Percentiles rank a stretch among this genome's conserved stretches.
Conservation (phyloP, 2,113 vertebrate species). For the Lepus timidus region DNA sequence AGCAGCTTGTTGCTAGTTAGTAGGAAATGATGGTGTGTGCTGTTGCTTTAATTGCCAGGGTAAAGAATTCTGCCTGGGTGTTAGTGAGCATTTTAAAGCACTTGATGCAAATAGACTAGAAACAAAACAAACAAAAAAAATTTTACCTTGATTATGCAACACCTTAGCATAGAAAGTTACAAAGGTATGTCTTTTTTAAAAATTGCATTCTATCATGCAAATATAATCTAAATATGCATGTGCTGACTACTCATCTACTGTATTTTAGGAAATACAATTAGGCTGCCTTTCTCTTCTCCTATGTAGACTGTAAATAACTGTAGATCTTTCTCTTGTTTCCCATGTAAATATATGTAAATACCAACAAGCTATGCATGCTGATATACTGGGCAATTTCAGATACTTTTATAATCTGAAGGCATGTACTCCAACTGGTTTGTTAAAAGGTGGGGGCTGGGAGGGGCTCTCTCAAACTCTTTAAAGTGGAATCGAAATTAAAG, state of each 20-base stretch:
- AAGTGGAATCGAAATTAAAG: slow-evolving; percentile 91
- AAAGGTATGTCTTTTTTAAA: slow-evolving; percentile 86
- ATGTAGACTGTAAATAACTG: slow-evolving; percentile 94
- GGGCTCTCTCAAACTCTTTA: slow-evolving; percentile 87
- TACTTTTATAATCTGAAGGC: slow-evolving; percentile 99
- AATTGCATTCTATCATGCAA: slow-evolving; percentile 91
- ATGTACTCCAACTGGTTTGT: slow-evolving; percentile 93
- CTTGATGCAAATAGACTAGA: slow-evolving; percentile 92
- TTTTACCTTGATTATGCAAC: slow-evolving; percentile 89
- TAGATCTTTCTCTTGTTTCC: slow-evolving; percentile 90
- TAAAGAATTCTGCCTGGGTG: slow-evolving; percentile 91
- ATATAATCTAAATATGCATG: slow-evolving; percentile 95
- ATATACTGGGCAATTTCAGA: slow-evolving; percentile 98
- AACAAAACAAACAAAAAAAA: slow-evolving; percentile 86
- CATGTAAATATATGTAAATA: slow-evolving; percentile 99
- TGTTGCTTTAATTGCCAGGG: slow-evolving; percentile 95
- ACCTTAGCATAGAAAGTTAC: slow-evolving; percentile 90
- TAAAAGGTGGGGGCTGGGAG: slow-evolving; percentile 85
- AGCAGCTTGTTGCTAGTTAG: slow-evolving; percentile 94
- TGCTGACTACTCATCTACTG: slow-evolving; percentile 91
- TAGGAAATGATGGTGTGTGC: slow-evolving; percentile 91
- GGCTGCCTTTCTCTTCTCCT: slow-evolving; percentile 92
- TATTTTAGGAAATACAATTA: slow-evolving; percentile 92
- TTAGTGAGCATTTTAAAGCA: slow-evolving; percentile 94
- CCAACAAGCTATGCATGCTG: slow-evolving; percentile 96